Conservation (phyloP, 1,140 invertebrate genomes). For the Lucilia cuprina region DNA sequence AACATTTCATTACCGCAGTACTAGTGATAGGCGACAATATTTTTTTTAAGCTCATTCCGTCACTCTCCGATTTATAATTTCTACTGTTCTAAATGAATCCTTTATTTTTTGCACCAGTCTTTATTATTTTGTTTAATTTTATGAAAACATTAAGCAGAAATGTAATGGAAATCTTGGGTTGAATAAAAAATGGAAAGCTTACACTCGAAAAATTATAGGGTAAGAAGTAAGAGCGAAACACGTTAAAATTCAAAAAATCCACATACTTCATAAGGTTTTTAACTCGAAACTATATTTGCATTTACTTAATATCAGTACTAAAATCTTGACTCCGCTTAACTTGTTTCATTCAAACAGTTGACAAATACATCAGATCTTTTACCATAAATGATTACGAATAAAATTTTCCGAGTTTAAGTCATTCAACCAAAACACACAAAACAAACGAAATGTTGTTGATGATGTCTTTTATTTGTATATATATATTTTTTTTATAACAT, state of each 20-base stretch:
- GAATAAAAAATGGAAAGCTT: background rate
- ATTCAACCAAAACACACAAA: background rate
- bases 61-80: background rate
- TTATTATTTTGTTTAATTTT: slow-evolving; percentile 28
- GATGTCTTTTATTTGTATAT: background rate
- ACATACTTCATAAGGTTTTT: no score
- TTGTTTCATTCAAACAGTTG: no score
- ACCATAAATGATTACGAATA: no score
- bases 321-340: no score
- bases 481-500: no score
- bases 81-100: background rate
- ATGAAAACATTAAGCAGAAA: background rate
- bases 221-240: no score
- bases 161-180: background rate
- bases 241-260: no score
- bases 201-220: background rate
- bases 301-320: no score
- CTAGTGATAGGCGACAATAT: background rate
- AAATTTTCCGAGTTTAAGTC: background rate
- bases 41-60: background rate
- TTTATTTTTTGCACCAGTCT: background rate
- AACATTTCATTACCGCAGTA: background rate
- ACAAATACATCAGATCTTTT: no score
- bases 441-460: background rate
- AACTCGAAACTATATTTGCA: no score